Conservation (phyloP, 2,888 invertebrate genomes). For the Chrysina gloriosa region DNA sequence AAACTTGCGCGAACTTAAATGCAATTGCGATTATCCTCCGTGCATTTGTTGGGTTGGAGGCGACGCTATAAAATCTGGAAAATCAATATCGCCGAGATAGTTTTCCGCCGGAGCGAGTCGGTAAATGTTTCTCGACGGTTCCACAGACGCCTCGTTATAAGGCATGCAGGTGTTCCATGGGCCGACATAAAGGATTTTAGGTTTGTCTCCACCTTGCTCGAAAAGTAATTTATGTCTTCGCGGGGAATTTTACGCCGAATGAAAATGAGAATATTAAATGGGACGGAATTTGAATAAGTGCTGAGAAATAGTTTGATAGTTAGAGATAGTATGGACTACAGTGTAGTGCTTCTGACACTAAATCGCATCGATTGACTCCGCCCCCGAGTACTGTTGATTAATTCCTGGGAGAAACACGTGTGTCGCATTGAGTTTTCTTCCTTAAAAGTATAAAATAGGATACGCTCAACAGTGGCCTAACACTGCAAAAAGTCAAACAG, state of each 20-base stretch:
- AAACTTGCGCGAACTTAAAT: constrained; percentile 11
- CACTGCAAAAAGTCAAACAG: too few species aligned
- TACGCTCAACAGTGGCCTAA: too few species aligned
- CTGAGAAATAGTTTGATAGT: background rate
- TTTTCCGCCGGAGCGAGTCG: background rate
- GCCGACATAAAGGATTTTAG: background rate
- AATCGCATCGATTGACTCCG: too few species aligned
- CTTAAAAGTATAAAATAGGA: too few species aligned
- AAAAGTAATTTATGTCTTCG: background rate
- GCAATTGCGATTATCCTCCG: constrained; percentile 17
- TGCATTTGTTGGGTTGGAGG: constrained; percentile 6
- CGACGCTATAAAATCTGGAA: background rate
- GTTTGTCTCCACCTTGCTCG: background rate
- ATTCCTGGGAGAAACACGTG: too few species aligned
- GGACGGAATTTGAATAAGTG: background rate
- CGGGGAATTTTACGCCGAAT: background rate
- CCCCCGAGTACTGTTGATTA: too few species aligned
- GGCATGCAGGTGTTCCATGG: background rate
- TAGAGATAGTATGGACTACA: background rate
- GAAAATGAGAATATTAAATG: background rate
- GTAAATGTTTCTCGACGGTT: background rate
- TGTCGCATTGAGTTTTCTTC: too few species aligned
- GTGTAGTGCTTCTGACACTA: background rate
- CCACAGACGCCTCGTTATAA: background rate
- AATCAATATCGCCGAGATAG: constrained; percentile 2